Conservation (phyloP, 2,888 invertebrate species). For the Lepidocyrtinus sp. region DNA sequence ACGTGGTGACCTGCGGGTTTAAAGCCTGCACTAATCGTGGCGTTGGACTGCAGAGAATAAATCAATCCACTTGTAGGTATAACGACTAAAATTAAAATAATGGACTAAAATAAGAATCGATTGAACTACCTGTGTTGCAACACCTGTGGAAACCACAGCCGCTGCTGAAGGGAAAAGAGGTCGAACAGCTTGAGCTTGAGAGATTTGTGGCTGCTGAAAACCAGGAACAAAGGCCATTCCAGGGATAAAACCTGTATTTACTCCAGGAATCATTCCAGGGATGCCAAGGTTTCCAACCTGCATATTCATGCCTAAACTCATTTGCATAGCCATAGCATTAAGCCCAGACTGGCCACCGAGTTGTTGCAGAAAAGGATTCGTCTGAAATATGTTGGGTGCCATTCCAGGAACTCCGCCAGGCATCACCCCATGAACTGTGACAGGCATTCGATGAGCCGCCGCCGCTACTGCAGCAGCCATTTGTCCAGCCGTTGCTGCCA, state of each 20-base stretch:
- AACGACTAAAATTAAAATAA: too few species aligned
- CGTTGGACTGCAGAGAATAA: constrained; percentile 22
- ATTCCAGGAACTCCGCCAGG: constrained; percentile 51
- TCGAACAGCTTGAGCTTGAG: constrained; percentile 73
- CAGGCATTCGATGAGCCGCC: constrained; percentile 74
- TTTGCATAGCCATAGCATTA: constrained; percentile 64
- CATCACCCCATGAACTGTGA: constrained; percentile 58
- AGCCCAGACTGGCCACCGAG: constrained; percentile 37
- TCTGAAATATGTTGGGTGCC: constrained; percentile 45
- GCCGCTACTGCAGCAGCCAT: constrained; percentile 77
- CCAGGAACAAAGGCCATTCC: constrained; percentile 73
- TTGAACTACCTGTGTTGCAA: constrained; percentile 26
- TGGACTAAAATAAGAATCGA: too few species aligned
- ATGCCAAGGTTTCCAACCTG: constrained; percentile 52
- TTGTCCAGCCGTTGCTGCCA: constrained; percentile 43
- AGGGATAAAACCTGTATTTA: constrained; percentile 51
- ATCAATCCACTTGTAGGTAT: too few species aligned
- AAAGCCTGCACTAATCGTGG: constrained; percentile 77
- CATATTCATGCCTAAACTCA: constrained; percentile 66
- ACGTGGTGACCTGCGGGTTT: constrained; percentile 72
- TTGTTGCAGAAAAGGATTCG: constrained; percentile 58
- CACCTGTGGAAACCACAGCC: constrained; percentile 76
- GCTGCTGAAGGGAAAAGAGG: constrained; percentile 82
- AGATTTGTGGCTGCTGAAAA: constrained; percentile 57
- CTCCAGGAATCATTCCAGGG: constrained; percentile 56